Evolutionary conservation across 1,140 invertebrate genomes (phyloP).

Genomic region (Bombus vancouverensis): DNA sequence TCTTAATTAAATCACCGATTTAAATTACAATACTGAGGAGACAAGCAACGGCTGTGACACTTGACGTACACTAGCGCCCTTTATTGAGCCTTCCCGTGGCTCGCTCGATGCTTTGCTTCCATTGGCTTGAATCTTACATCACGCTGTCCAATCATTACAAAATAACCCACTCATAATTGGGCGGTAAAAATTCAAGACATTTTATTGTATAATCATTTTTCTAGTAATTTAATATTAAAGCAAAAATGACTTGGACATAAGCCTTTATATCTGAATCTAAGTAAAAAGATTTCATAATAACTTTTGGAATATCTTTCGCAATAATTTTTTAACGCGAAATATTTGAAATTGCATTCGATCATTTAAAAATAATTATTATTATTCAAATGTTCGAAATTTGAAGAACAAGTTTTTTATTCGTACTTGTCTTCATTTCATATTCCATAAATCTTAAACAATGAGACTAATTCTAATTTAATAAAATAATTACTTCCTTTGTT

Average conservation of each 20-base stretch:
- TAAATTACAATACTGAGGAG: slow-evolving; percentile 74
- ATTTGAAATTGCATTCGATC: background rate
- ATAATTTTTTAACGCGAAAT: background rate
- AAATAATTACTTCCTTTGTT: background rate
- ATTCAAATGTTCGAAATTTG: background rate
- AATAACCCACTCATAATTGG: background rate
- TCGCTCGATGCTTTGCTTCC: background rate
- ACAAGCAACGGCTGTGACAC: slow-evolving; percentile 77
- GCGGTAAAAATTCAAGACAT: slow-evolving; percentile 28
- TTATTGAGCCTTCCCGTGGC: slow-evolving; percentile 73
- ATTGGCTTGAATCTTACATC: slow-evolving; percentile 34
- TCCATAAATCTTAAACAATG: background rate
- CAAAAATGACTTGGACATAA: background rate
- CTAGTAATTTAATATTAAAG: background rate
- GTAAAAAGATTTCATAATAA: background rate
- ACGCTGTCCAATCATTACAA: slow-evolving; percentile 18
- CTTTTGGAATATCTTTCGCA: background rate
- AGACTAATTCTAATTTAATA: background rate
- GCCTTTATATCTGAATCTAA: background rate
- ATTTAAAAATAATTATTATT: background rate
- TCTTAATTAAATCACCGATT: slow-evolving; percentile 74
- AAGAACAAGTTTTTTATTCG: background rate
- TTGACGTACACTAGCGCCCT: slow-evolving; percentile 77
- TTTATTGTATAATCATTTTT: background rate
- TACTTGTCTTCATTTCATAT: background rate